Evolutionary conservation across 1,140 invertebrate species (phyloP).

Genomic region (Macrosteles quadrilineatus): DNA sequence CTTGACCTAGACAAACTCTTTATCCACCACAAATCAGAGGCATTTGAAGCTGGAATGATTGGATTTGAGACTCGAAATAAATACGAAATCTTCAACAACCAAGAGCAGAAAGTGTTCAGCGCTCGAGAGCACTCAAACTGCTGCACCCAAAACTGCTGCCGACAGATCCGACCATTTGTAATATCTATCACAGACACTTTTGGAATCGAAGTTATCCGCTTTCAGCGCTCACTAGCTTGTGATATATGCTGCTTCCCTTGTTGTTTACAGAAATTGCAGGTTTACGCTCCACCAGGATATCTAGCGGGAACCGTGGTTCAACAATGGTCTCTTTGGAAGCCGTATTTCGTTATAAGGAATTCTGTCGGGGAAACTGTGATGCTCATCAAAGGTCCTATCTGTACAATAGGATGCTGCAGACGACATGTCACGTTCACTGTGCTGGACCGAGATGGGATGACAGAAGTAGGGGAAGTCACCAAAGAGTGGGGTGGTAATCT

Average conservation of each 20-base stretch:
- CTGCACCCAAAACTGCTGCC: constrained; percentile 76
- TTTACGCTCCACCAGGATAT: constrained; percentile 69
- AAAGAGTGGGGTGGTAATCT: constrained; percentile 74
- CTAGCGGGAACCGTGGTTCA: constrained; percentile 78
- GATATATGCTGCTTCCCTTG: constrained; percentile 79
- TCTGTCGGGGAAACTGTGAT: constrained; percentile 73
- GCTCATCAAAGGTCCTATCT: constrained; percentile 81
- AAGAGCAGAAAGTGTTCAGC: constrained; percentile 79
- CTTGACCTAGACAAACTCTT: constrained; percentile 85
- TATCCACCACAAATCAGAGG: constrained; percentile 84
- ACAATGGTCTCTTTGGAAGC: constrained; percentile 79
- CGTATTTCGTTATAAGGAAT: constrained; percentile 77
- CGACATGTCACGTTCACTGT: constrained; percentile 75
- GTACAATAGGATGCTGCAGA: constrained; percentile 77
- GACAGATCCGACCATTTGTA: constrained; percentile 74
- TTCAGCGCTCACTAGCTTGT: constrained; percentile 75
- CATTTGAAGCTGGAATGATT: constrained; percentile 79
- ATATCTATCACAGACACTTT: constrained; percentile 82
- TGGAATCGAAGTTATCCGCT: constrained; percentile 71
- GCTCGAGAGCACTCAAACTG: constrained; percentile 82
- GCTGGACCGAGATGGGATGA: constrained; percentile 62
- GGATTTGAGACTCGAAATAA: constrained; percentile 89
- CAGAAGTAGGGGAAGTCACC: constrained; percentile 70
- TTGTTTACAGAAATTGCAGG: constrained; percentile 75
- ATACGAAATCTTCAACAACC: constrained; percentile 74